A percentile compares a stretch with the other conserved stretches of the same genome.
Conservation (phyloP, 1,140 invertebrate genomes). For the Procambarus virginalis region DNA sequence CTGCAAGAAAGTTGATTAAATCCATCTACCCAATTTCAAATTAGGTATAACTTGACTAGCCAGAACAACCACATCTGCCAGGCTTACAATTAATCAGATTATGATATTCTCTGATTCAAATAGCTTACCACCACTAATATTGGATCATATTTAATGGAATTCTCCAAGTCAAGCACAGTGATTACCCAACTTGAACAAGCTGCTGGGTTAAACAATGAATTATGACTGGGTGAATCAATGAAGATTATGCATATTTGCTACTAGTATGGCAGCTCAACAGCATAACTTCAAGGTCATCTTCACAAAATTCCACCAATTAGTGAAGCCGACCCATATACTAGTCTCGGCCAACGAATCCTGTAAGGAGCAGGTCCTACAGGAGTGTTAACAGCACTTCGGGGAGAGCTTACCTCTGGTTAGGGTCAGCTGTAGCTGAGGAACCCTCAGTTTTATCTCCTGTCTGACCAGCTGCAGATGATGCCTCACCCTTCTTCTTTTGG, state of each 20-base stretch:
- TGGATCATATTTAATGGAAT: neutral
- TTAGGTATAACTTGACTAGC: neutral
- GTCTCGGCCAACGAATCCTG: neutral
- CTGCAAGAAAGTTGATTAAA: neutral
- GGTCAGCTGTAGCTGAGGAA: slow-evolving; percentile 24
- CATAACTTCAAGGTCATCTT: slow-evolving; percentile 1
- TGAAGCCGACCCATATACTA: neutral
- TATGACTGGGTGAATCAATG: neutral
- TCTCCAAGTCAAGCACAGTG: neutral
- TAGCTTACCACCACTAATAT: slow-evolving; percentile 2
- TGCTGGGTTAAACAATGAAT: neutral
- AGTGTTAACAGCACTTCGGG: slow-evolving; percentile 3
- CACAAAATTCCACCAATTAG: neutral
- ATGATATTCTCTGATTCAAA: neutral
- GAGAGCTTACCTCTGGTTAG: slow-evolving; percentile 42
- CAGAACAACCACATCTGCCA: neutral
- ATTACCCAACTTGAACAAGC: neutral
- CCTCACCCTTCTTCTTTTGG: slow-evolving; percentile 10
- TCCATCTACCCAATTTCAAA: neutral
- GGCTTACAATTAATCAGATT: neutral
- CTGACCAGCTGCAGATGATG: slow-evolving; percentile 13
- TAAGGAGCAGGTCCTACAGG: neutral
- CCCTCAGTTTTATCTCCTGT: slow-evolving; percentile 31
- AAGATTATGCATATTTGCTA: neutral
- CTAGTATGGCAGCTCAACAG: neutral